These are phyloP conservation scores for Phthorimaea operculella DNA, from an alignment of 1,140 invertebrate genomes.

Conservation along the genomic window DNA sequence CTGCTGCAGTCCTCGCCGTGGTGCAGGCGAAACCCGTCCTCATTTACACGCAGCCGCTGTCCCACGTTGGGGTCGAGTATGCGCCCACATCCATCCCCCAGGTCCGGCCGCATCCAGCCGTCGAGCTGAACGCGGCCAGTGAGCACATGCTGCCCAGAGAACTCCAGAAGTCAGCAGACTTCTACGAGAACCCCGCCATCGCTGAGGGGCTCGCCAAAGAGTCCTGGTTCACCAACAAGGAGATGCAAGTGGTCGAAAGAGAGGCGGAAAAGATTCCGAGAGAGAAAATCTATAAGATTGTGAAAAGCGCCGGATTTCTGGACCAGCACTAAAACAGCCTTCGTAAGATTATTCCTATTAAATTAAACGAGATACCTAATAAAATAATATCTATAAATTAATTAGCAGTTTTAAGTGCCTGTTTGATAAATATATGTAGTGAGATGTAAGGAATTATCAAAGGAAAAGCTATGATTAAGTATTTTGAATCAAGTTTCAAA, in stretches of 20 bases:
- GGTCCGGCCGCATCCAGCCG: conserved; percentile 51
- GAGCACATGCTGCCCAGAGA: conserved; percentile 63
- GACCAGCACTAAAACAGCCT: conserved; percentile 30
- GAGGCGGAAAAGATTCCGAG: conserved; percentile 83
- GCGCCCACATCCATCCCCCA: conserved; percentile 23
- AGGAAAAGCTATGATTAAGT: too few species aligned
- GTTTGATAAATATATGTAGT: too few species aligned
- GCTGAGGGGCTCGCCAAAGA: conserved; percentile 77
- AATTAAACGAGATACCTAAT: too few species aligned
- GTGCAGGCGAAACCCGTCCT: conserved; percentile 37
- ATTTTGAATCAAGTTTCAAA: too few species aligned
- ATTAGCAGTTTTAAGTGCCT: too few species aligned
- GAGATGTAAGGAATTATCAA: too few species aligned
- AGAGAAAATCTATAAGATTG: conserved; percentile 77
- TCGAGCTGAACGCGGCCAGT: conserved; percentile 57
- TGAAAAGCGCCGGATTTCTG: conserved; percentile 76
- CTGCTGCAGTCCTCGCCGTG: conserved; percentile 24
- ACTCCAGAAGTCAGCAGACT: conserved; percentile 73
- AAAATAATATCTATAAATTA: too few species aligned
- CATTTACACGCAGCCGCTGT: conserved; percentile 37
- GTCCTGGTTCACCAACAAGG: conserved; percentile 79
- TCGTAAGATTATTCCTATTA: too few species aligned
- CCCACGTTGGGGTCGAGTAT: conserved; percentile 43
- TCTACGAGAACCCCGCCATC: conserved; percentile 80
- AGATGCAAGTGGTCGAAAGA: conserved; percentile 78